Base-by-base conservation (phyloP, 1,140 invertebrate genomes). In the Ganaspis sp. region DNA sequence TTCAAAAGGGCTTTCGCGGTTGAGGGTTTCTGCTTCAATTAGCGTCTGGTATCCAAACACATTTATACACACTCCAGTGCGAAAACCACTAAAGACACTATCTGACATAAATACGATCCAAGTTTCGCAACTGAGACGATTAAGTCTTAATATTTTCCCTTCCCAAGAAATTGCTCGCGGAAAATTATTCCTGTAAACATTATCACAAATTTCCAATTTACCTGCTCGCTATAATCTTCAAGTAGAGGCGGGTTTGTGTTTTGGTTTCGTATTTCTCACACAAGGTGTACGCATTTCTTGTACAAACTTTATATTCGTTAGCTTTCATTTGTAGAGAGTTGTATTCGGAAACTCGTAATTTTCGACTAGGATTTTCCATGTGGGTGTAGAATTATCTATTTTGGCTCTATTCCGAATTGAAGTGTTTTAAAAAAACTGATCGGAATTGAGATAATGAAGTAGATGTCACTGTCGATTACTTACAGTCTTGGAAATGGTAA, bases 21-120 rank as follows among this genome's bases (percentile, higher is more conserved):
- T 64, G 54, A 64, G 54, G 54, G 54, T 64, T 49, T 64, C 54
- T 64, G 21, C 54, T 64, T 15, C 54, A 64, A 64, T 64, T 64
- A 64, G 54, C 54, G 9, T 64, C 54, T 29, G 54, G 54, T 64
- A 64, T 64, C 54, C 54, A 23, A 64, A 64, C 54, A 64, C 45
- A 64, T 64, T 64, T 64, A 64, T 64, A 64, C 23, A 64, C 54
- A 64, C 15, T 64, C 21, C 23, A 64, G 54, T 64, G 21, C 54
- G 54, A 64, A 64, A 64, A 64, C 54, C 11, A 23, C 54, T 26
- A 64, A 64, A 64, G 54, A 64, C 54, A 26, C 21, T 29, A 64
- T 29, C 54, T 29, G 54, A 64, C 21, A 64, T 64, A 64, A 64
- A 64, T 64, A 29, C 21, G 23, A 29, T 12, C 21, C 54, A 64